Conservation (phyloP, 2,797 vertebrate species). For the Xyrichtys novacula region DNA sequence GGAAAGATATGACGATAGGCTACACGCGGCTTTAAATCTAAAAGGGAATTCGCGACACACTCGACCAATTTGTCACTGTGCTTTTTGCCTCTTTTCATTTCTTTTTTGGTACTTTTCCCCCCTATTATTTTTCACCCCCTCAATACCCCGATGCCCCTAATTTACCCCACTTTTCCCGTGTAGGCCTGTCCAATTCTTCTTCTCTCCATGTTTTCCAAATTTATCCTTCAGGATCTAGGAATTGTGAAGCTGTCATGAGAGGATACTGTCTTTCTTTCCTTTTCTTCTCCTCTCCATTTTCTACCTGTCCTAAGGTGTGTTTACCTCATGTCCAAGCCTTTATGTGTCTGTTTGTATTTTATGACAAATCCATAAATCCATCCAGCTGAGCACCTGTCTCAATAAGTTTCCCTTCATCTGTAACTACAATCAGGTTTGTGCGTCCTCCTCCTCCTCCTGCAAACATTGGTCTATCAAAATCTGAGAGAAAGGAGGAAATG, state of each 20-base stretch:
- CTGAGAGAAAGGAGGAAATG: conserved; percentile 82
- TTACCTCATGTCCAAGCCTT: conserved; percentile 34
- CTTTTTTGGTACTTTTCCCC: conserved; percentile 78
- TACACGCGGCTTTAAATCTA: conserved; percentile 89
- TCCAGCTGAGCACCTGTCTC: conserved; percentile 70
- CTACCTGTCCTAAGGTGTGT: conserved; percentile 41
- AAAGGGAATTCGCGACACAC: conserved; percentile 87
- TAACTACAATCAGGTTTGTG: conserved; percentile 76
- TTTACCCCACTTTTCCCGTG: conserved; percentile 67
- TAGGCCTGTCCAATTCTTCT: conserved; percentile 73
- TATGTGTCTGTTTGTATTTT: conserved; percentile 68
- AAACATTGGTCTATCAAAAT: conserved; percentile 81
- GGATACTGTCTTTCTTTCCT: conserved; percentile 9
- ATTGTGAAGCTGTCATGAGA: conserved; percentile 45
- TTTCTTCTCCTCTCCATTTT: conserved; percentile 18
- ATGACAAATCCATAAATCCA: conserved; percentile 79
- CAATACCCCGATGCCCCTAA: conserved; percentile 80
- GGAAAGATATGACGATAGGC: conserved; percentile 93
- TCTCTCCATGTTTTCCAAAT: conserved; percentile 67
- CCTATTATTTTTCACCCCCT: conserved; percentile 79
- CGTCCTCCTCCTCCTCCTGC: conserved; percentile 55
- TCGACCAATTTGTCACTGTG: conserved; percentile 89
- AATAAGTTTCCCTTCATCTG: conserved; percentile 74
- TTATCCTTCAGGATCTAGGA: conserved; percentile 45
- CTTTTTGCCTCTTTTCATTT: conserved; percentile 85